phyloP scores from a whole-genome alignment of 2,888 invertebrate genomes.

The Eutolmus rufibarbis region DNA sequence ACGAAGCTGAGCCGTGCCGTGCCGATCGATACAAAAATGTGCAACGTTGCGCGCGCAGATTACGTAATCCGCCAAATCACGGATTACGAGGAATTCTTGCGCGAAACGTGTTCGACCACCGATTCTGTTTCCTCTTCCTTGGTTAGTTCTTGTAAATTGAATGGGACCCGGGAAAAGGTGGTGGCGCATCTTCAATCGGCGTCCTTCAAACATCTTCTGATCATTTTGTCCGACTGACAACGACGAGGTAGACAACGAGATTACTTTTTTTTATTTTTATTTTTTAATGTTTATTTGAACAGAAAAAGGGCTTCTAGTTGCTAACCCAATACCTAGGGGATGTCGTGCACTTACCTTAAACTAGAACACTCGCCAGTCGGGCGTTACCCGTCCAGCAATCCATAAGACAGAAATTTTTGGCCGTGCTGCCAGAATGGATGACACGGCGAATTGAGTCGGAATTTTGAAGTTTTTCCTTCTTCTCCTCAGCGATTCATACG shows the following conservation, averaged over 20 bases:
- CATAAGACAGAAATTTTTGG: constrained; percentile 62
- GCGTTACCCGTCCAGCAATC: constrained; percentile 65
- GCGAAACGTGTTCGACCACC: constrained; percentile 7
- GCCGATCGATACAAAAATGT: constrained; percentile 11
- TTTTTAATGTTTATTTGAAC: background rate
- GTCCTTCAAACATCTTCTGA: constrained; percentile 14
- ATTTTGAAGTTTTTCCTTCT: constrained; percentile 24
- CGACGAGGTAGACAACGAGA: background rate
- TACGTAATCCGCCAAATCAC: constrained; percentile 13
- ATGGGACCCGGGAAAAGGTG: background rate
- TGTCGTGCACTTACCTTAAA: constrained; percentile 59
- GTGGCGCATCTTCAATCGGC: background rate
- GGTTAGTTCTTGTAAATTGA: background rate
- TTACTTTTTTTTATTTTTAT: background rate
- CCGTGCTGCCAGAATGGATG: constrained; percentile 54
- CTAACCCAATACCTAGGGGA: background rate
- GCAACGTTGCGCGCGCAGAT: constrained; percentile 8
- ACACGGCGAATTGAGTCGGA: constrained; percentile 40
- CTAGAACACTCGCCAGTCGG: constrained; percentile 65
- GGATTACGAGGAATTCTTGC: background rate
- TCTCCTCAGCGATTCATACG: background rate
- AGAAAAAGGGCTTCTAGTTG: background rate
- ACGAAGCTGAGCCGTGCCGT: background rate
- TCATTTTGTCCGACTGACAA: background rate
- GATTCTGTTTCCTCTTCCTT: constrained; percentile 31